Evolutionary conservation across 2,113 vertebrate species (phyloP).

Genomic region (Cervus canadensis): DNA sequence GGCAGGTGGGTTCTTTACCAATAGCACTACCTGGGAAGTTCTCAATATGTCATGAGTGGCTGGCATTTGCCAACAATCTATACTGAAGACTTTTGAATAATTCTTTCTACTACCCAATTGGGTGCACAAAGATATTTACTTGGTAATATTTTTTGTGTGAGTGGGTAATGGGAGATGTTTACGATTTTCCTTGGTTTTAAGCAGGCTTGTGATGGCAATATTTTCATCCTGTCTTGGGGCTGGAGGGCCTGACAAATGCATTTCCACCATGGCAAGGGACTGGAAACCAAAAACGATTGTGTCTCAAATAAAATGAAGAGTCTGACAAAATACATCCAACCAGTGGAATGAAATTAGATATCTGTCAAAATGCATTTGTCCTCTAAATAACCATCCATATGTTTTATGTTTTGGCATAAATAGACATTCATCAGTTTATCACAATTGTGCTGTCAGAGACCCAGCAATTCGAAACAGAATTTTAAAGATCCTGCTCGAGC

Average conservation of each 20-base stretch:
- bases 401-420: slow-evolving; percentile 79
- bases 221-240: slow-evolving; percentile 62
- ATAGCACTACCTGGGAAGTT: not conserved
- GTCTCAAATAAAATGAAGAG: slow-evolving; percentile 63
- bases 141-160: slow-evolving; percentile 37
- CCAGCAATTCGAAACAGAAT: slow-evolving; percentile 70
- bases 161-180: slow-evolving; percentile 50
- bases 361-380: slow-evolving; percentile 82
- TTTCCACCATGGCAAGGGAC: slow-evolving; percentile 43
- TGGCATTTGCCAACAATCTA: not conserved
- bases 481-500: slow-evolving; percentile 74
- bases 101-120: not conserved
- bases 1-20: not conserved
- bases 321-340: slow-evolving; percentile 77
- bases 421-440: slow-evolving; percentile 75
- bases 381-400: slow-evolving; percentile 78
- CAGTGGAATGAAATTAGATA: slow-evolving; percentile 81
- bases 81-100: not conserved
- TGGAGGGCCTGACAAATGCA: slow-evolving; percentile 71
- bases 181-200: slow-evolving; percentile 44
- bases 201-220: slow-evolving; percentile 49
- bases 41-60: not conserved
- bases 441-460: slow-evolving; percentile 69
- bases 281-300: slow-evolving; percentile 48
- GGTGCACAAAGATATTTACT: slow-evolving; percentile 8